phyloP scores from a whole-genome alignment of 2,797 vertebrate species.

The Emys orbicularis region DNA sequence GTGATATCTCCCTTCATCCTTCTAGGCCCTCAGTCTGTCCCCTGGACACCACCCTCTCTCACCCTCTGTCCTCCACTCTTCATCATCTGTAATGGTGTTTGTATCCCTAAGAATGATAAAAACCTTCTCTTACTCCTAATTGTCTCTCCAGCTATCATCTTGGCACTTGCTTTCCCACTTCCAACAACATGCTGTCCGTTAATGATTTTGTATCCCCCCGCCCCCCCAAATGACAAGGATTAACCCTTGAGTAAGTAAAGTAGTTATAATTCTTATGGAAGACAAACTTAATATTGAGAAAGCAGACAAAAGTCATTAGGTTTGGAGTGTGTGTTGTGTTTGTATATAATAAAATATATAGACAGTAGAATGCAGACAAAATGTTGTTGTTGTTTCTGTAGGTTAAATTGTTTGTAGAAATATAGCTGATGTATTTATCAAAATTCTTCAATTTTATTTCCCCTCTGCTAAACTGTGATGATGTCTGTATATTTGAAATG shows the following conservation, averaged over 20 bases:
- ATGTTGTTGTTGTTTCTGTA: neutral
- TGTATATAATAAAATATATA: neutral
- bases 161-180: neutral
- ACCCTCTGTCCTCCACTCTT: neutral
- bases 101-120: rapidly evolving
- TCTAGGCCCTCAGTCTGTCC: neutral
- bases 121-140: rapidly evolving
- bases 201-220: neutral
- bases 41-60: rapidly evolving
- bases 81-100: rapidly evolving
- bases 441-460: neutral
- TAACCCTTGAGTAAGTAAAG: neutral
- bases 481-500: neutral
- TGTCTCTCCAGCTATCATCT: rapidly evolving
- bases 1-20: neutral
- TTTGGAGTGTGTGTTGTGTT: neutral
- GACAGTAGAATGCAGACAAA: neutral
- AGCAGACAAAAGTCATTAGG: rapidly evolving
- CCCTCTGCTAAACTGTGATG: neutral
- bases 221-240: neutral
- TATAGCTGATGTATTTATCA: neutral
- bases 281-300: neutral
- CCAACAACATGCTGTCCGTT: rapidly evolving
- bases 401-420: neutral
- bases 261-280: rapidly evolving